Evolutionary conservation across 1,140 invertebrate species (phyloP), one percentile per base, ranked within the genome.

Genomic region (Drosophila seguyi): DNA sequence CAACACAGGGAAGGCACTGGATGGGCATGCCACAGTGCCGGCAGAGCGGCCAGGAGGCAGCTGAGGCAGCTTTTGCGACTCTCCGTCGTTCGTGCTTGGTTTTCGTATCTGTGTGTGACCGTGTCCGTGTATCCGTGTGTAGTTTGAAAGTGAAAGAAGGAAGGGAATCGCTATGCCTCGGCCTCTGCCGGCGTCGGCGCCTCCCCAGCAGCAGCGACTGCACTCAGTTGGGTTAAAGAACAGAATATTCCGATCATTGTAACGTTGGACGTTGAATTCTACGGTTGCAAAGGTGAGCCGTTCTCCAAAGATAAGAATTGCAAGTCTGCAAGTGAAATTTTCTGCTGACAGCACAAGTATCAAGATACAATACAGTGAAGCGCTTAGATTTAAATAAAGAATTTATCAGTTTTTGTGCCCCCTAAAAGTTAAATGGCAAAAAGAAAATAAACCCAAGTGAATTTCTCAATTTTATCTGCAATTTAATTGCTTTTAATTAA

Each of bases 261-360:
- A 88, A 74, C 91, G 91, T 92, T 92, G 90, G 81, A 92, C 91
- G 91, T 92, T 92, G 91, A 90, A 92, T 92, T 91, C 91, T 91
- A 86, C 91, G 91, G 91, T 92, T 91, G 91, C 86, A 91, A 91
- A 92, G 91, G 91, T 92, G 91, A 92, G 91, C 91, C 80, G 84
- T 84, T 84, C 85, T 84, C 82, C 74, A 79, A 79, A 68, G 68
- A 81, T 67, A 81, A 74, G 61, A 67, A 61, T 57, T 78, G 29
- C 34, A 57, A 78, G 63, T 61, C 39, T 55, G 34, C 52, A 56
- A 78, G 56, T 73, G 58, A 73, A 66, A 42, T 31, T 60, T 10
- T 36, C 20, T 53, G 34, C 50, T 52, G 18, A 31, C 56, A 29
- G 25, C 34, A 44, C 14, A 60, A 69, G 81, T 77, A 75, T 44